Percentiles rank a stretch among this genome's conserved stretches.
phyloP scores from a whole-genome alignment of 2,797 vertebrate genomes.

The Malacoctenus gilli region DNA sequence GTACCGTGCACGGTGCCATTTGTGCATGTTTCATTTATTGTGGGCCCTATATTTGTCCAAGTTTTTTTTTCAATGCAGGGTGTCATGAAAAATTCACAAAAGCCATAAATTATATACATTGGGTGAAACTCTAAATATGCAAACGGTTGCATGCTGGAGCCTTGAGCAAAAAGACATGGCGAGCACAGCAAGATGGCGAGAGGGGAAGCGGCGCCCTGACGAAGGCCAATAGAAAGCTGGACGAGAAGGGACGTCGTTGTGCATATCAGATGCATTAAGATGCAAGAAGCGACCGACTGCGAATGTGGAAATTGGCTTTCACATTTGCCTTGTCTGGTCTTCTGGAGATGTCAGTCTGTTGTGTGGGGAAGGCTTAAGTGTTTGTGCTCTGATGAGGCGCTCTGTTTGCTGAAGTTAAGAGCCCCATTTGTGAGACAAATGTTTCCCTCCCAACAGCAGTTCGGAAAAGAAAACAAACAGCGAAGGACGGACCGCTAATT shows the following conservation, averaged over 20 bases:
- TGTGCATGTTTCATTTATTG: constrained; percentile 36
- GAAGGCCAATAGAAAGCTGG: constrained; percentile 15
- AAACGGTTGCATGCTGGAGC: constrained; percentile 12
- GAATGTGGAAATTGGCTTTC: constrained; percentile 17
- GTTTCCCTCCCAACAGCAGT: not conserved
- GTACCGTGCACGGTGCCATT: constrained; percentile 2
- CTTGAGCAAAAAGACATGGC: constrained; percentile 22
- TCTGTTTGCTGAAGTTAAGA: constrained; percentile 15
- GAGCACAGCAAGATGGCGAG: constrained; percentile 11
- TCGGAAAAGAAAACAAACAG: not conserved
- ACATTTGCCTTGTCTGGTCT: constrained; percentile 5
- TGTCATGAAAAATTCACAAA: constrained; percentile 58
- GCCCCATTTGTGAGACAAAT: constrained; percentile 13
- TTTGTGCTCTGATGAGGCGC: constrained; percentile 13
- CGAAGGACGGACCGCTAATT: not conserved
- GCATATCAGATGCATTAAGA: constrained; percentile 2
- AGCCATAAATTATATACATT: constrained; percentile 57
- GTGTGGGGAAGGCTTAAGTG: constrained; percentile 1
- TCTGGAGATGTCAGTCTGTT: constrained; percentile 2
- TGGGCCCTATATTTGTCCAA: constrained; percentile 3
- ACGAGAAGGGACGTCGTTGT: constrained; percentile 11
- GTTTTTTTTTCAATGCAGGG: constrained; percentile 3
- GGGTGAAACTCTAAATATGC: constrained; percentile 42
- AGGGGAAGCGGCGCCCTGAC: constrained; percentile 1
- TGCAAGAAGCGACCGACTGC: not conserved